These are phyloP conservation scores for Lethenteron camtschaticum DNA, from an alignment of 2,113 vertebrate species.

Conservation along the genomic window DNA sequence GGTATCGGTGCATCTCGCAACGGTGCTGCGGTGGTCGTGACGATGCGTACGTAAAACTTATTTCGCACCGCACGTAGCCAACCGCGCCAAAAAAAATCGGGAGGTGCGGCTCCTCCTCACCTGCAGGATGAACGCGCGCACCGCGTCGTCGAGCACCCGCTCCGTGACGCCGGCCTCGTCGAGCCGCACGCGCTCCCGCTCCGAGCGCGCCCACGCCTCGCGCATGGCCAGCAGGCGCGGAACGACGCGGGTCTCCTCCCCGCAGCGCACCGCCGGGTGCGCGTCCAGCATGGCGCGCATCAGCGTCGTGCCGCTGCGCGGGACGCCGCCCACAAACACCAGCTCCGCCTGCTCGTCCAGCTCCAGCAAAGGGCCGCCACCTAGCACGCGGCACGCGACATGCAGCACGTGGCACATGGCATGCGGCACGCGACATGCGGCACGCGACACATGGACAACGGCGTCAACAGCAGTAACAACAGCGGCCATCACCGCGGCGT, in stretches of 20 bases:
- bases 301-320: conserved; percentile 50
- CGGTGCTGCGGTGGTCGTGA: too few species aligned
- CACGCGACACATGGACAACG: too few species aligned
- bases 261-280: conserved; percentile 47
- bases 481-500: too few species aligned
- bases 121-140: conserved; percentile 50
- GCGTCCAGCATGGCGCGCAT: conserved; percentile 64
- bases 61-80: too few species aligned
- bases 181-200: conserved; percentile 36
- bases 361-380: too few species aligned
- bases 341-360: conserved; percentile 31
- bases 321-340: conserved; percentile 53
- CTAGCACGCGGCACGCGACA: too few species aligned
- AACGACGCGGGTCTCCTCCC: conserved; percentile 58
- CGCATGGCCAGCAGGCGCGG: conserved; percentile 47
- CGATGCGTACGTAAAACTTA: too few species aligned
- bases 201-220: conserved; percentile 37
- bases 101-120: conserved; percentile 16
- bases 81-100: too few species aligned
- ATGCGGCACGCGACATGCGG: too few species aligned
- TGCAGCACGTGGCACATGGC: too few species aligned
- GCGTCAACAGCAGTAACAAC: too few species aligned
- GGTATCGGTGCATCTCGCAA: too few species aligned
- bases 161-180: conserved; percentile 39
- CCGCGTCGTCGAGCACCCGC: conserved; percentile 40